Evolutionary conservation across 2,888 invertebrate genomes (phyloP).

Genomic region (Drosophila maculinotata): DNA sequence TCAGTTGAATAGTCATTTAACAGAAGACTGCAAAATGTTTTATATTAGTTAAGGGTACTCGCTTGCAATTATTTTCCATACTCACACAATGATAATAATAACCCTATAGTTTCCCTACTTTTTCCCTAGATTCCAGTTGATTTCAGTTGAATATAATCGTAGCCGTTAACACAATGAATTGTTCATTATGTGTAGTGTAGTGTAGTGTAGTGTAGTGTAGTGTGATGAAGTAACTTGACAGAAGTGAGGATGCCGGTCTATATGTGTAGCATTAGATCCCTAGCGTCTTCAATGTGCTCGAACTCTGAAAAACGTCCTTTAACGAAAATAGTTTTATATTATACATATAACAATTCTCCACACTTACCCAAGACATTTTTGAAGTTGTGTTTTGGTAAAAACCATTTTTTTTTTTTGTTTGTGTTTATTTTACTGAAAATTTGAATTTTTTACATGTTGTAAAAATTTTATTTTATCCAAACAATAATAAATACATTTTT

Average conservation of each 20-base stretch:
- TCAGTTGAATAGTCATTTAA: too few relatives aligned
- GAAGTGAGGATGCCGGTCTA: constrained; percentile 12
- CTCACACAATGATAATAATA: too few relatives aligned
- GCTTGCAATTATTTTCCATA: too few relatives aligned
- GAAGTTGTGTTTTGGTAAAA: too few relatives aligned
- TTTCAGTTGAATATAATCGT: background rate
- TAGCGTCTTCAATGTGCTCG: constrained; percentile 27
- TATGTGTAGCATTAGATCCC: background rate
- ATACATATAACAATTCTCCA: background rate
- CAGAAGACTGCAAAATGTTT: too few relatives aligned
- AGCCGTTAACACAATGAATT: background rate
- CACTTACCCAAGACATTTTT: constrained; percentile 14
- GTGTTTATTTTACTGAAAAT: too few relatives aligned
- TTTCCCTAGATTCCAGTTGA: too few relatives aligned
- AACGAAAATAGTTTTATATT: background rate
- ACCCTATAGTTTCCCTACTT: too few relatives aligned
- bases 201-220: too few relatives aligned
- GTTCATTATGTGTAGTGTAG: too few relatives aligned
- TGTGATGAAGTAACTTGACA: constrained; percentile 14
- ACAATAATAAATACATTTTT: background rate
- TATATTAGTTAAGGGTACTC: too few relatives aligned
- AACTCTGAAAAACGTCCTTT: background rate
- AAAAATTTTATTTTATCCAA: too few relatives aligned
- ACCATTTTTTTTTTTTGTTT: background rate
- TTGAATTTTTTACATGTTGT: background rate